Evolutionary conservation across 2,113 vertebrate genomes (phyloP).

Genomic region (Colistium nudipinnis): DNA sequence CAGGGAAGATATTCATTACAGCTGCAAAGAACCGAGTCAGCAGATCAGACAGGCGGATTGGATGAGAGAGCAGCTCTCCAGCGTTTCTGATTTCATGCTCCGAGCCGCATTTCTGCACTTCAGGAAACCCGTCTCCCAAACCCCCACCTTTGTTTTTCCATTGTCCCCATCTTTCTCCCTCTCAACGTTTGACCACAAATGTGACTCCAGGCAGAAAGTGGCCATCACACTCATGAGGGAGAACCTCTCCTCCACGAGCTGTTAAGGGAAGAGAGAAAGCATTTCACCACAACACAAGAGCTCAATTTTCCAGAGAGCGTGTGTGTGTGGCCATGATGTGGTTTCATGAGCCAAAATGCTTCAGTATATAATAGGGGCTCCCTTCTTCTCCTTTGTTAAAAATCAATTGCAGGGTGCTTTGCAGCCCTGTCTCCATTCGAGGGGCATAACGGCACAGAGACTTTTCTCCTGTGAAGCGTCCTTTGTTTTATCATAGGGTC

Average conservation of each 20-base stretch:
- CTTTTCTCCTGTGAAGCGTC: neutral
- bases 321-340: slow-evolving; percentile 28
- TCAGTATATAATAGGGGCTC: slow-evolving; percentile 33
- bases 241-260: slow-evolving; percentile 15
- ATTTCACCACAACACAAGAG: slow-evolving; percentile 47
- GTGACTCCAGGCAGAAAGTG: slow-evolving; percentile 45
- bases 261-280: no score
- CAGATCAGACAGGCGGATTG: slow-evolving; percentile 54
- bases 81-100: slow-evolving; percentile 64
- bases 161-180: slow-evolving; percentile 44
- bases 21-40: slow-evolving; percentile 66
- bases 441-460: slow-evolving; percentile 20
- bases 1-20: slow-evolving; percentile 65
- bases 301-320: slow-evolving; percentile 18
- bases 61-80: slow-evolving; percentile 50
- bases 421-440: slow-evolving; percentile 43
- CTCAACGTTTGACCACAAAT: slow-evolving; percentile 11
- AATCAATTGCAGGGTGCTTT: slow-evolving; percentile 45
- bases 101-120: slow-evolving; percentile 40
- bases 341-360: slow-evolving; percentile 42
- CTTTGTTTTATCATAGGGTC: neutral
- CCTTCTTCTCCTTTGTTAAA: slow-evolving; percentile 27
- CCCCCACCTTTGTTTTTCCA: slow-evolving; percentile 56
- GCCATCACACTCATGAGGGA: slow-evolving; percentile 12
- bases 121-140: slow-evolving; percentile 18